phyloP scores from a whole-genome alignment of 2,113 vertebrate species.

The Lethenteron camtschaticum region DNA sequence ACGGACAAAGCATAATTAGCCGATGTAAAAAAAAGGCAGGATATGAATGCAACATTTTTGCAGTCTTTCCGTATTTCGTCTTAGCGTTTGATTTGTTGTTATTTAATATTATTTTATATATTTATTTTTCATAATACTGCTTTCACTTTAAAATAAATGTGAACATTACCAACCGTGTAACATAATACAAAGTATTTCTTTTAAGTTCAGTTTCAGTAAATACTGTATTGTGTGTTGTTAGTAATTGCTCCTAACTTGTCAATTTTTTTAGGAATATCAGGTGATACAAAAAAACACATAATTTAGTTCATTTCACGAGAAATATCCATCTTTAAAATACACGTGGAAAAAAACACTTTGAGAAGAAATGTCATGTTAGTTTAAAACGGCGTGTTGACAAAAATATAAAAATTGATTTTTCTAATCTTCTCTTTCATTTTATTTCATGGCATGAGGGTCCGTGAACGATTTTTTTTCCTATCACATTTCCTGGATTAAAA shows the following conservation, averaged over 20 bases:
- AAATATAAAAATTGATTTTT: background rate
- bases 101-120: slow-evolving; percentile 1
- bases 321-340: background rate
- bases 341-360: background rate
- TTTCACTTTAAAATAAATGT: background rate
- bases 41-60: too few relatives aligned
- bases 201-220: too few relatives aligned
- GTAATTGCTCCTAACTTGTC: background rate
- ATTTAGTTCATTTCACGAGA: background rate
- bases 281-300: background rate
- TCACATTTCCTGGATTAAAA: too few relatives aligned
- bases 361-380: background rate
- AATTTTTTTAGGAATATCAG: background rate
- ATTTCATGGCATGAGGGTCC: background rate
- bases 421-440: background rate
- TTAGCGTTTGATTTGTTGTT: background rate
- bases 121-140: background rate
- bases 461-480: too few relatives aligned
- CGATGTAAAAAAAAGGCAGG: too few relatives aligned
- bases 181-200: too few relatives aligned
- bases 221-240: too few relatives aligned
- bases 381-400: background rate
- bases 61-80: too few relatives aligned
- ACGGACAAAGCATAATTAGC: too few relatives aligned
- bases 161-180: background rate